A percentile compares a stretch with the other conserved stretches of the same genome.
Evolutionary conservation across 2,113 vertebrate species (phyloP).

Genomic region (Hiodon tergisus): DNA sequence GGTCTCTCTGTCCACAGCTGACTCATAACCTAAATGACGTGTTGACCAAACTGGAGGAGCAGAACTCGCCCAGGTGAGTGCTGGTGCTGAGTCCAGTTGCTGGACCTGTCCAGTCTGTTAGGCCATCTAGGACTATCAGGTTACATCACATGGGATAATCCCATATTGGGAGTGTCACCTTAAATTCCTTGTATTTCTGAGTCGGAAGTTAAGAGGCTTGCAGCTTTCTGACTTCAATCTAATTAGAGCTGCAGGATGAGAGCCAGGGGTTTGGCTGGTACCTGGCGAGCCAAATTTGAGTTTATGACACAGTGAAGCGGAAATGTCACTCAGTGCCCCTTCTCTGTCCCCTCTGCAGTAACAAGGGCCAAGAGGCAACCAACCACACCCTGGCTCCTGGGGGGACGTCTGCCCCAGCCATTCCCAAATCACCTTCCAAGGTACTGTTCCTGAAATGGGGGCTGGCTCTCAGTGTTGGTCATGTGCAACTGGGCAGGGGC

Average conservation of each 20-base stretch:
- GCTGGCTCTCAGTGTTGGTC: background rate
- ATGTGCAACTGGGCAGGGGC: background rate
- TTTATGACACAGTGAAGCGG: background rate
- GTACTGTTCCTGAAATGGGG: slow-evolving; percentile 52
- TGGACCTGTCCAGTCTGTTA: background rate
- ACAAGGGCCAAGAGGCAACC: slow-evolving; percentile 54
- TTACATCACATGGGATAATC: too few species aligned
- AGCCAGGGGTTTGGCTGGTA: slow-evolving; percentile 32
- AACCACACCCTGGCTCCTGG: slow-evolving; percentile 69
- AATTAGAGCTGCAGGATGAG: slow-evolving; percentile 33
- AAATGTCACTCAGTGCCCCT: background rate
- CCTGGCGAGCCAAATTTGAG: background rate
- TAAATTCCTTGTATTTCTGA: background rate
- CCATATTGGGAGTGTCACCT: too few species aligned
- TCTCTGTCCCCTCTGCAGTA: slow-evolving; percentile 52
- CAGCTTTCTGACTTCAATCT: background rate
- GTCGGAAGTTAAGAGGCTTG: background rate
- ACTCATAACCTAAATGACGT: slow-evolving; percentile 86
- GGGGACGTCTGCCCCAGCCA: slow-evolving; percentile 44
- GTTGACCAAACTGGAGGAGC: slow-evolving; percentile 85
- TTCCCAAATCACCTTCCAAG: slow-evolving; percentile 80
- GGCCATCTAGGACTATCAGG: too few species aligned
- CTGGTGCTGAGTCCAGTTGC: background rate
- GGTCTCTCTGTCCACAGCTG: slow-evolving; percentile 65
- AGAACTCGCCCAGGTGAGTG: slow-evolving; percentile 63